phyloP scores from a whole-genome alignment of 2,797 vertebrate genomes.

The Chloroceryle inda region DNA sequence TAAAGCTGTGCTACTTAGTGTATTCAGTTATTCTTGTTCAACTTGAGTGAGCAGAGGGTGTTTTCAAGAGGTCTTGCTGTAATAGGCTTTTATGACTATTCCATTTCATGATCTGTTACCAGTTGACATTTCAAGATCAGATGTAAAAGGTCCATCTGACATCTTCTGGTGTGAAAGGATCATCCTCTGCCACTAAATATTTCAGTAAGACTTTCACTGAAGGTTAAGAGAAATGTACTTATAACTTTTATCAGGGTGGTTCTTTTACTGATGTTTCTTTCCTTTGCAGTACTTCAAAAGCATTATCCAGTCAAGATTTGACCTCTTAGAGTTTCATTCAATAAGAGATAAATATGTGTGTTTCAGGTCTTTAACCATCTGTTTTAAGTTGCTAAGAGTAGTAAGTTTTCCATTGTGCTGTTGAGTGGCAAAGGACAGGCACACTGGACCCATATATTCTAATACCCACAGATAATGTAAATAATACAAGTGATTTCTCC shows the following conservation, averaged over 20 bases:
- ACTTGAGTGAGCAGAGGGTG: not conserved
- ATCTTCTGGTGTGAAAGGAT: not conserved
- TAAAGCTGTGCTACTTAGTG: not conserved
- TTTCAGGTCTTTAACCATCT: not conserved
- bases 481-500: not conserved
- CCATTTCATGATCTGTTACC: not conserved
- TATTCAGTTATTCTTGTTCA: not conserved
- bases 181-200: not conserved
- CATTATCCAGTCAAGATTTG: not conserved
- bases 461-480: not conserved
- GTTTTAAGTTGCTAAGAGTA: not conserved
- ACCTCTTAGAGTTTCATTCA: not conserved
- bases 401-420: not conserved
- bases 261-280: not conserved
- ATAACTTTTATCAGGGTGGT: not conserved
- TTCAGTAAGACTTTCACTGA: not conserved
- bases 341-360: not conserved
- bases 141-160: not conserved
- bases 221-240: not conserved
- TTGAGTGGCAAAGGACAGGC: not conserved
- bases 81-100: not conserved
- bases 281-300: not conserved
- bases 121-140: not conserved
- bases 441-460: not conserved
- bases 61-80: not conserved